Evolutionary conservation across 2,797 vertebrate species (phyloP).

Genomic region (Epinephelus coioides): DNA sequence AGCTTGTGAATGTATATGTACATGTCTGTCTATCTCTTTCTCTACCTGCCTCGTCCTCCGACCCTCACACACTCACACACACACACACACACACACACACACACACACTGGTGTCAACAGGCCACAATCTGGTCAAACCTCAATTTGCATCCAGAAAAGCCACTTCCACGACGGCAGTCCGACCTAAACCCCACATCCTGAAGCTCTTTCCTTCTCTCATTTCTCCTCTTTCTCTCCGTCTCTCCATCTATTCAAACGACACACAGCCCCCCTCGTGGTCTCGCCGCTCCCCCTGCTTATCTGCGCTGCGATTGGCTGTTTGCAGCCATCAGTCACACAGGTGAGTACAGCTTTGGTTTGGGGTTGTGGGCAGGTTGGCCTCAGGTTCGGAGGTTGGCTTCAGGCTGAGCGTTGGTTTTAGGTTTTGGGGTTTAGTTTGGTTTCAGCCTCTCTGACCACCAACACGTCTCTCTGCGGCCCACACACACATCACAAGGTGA

Average conservation of each 20-base stretch:
- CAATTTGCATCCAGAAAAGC: conserved; percentile 79
- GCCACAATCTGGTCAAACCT: conserved; percentile 63
- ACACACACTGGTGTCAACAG: conserved; percentile 28
- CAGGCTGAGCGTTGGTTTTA: conserved; percentile 42
- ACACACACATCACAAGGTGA: conserved; percentile 66
- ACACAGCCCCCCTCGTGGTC: background rate
- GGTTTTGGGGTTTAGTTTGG: conserved; percentile 79
- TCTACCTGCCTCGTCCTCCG: background rate
- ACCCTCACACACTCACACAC: background rate
- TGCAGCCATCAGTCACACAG: conserved; percentile 45
- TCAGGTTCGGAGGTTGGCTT: conserved; percentile 41
- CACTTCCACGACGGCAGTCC: conserved; percentile 68
- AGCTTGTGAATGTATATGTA: background rate
- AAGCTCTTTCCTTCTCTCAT: conserved; percentile 49
- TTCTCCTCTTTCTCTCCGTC: conserved; percentile 30
- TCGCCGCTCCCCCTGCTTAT: accelerated
- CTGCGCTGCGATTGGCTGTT: conserved; percentile 59
- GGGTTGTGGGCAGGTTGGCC: conserved; percentile 64
- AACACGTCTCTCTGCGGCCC: conserved; percentile 39
- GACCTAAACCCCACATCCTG: conserved; percentile 78
- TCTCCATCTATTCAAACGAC: conserved; percentile 12
- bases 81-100: conserved; percentile 1
- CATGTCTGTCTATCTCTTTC: background rate
- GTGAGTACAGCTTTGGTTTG: conserved; percentile 59
- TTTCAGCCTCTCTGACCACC: conserved; percentile 75